Conservation (phyloP, 2,113 vertebrate genomes). For the Oreochromis tanganicae region DNA sequence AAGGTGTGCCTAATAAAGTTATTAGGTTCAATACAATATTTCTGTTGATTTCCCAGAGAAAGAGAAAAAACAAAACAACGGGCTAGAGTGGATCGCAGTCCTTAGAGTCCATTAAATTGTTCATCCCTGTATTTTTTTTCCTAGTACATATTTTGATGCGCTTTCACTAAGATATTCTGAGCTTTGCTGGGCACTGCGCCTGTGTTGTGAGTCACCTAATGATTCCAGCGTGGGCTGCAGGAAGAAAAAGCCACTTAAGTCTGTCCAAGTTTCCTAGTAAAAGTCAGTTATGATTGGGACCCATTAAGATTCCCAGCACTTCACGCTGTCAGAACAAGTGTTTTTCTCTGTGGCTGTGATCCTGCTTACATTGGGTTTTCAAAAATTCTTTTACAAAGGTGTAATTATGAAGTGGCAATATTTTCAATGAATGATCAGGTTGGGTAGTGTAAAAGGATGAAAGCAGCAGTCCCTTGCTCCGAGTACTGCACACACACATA, state of each 20-base stretch:
- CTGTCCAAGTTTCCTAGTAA: slow-evolving; percentile 13
- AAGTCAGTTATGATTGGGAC: slow-evolving; percentile 15
- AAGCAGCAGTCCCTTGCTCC: neutral
- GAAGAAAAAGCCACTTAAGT: slow-evolving; percentile 37
- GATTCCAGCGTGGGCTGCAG: slow-evolving; percentile 44
- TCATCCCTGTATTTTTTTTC: slow-evolving; percentile 13
- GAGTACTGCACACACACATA: neutral
- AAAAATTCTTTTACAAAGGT: neutral
- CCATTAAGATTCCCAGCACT: neutral
- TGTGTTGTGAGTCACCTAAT: slow-evolving; percentile 60
- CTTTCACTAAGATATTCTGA: slow-evolving; percentile 39
- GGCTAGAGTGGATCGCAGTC: neutral
- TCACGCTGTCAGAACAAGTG: neutral
- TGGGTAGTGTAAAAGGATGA: neutral
- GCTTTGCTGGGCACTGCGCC: slow-evolving; percentile 24
- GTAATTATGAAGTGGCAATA: neutral
- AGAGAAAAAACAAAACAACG: neutral
- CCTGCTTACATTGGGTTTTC: neutral
- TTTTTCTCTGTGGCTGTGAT: neutral
- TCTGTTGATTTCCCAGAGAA: slow-evolving; percentile 2
- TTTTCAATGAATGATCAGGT: neutral
- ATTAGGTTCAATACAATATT: neutral
- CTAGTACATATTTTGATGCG: slow-evolving; percentile 39
- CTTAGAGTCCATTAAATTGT: slow-evolving; percentile 30
- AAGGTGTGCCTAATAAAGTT: neutral